Percentiles rank a stretch among this genome's conserved stretches.
These are phyloP conservation scores for Atlantisia rogersi DNA, from an alignment of 2,113 vertebrate species.

Conservation along the genomic window DNA sequence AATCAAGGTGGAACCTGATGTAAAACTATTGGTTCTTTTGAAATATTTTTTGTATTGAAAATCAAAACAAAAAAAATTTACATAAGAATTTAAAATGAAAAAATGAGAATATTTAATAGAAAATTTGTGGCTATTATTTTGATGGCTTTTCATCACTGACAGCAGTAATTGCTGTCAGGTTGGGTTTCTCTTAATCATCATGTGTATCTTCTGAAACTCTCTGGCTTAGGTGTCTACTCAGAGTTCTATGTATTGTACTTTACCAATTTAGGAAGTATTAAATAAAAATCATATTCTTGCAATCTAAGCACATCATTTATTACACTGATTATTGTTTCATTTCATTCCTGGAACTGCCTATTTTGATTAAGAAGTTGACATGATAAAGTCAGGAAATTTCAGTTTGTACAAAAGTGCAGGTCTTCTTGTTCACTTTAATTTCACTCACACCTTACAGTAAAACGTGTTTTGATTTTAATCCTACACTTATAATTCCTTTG, in stretches of 20 bases:
- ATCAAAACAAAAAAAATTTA: neutral
- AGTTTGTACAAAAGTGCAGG: neutral
- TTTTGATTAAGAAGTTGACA: slow-evolving; percentile 27
- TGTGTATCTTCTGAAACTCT: neutral
- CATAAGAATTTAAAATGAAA: neutral
- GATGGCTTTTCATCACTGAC: neutral
- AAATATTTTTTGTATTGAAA: neutral
- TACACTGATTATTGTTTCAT: slow-evolving; percentile 16
- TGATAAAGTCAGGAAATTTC: slow-evolving; percentile 29
- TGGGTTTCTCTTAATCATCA: neutral
- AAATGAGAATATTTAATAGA: neutral
- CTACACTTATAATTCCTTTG: neutral
- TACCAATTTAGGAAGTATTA: neutral
- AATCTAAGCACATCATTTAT: neutral
- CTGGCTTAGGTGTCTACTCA: neutral
- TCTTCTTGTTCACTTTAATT: slow-evolving; percentile 33
- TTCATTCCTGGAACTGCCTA: neutral
- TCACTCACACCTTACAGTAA: neutral
- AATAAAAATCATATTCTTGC: neutral
- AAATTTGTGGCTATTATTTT: slow-evolving; percentile 28
- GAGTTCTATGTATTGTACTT: neutral
- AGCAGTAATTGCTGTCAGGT: neutral
- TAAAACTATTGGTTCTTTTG: neutral
- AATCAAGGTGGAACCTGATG: neutral
- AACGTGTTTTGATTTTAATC: slow-evolving; percentile 26